Evolutionary conservation across 2,797 vertebrate species (phyloP).

Genomic region (Nothura maculosa): DNA sequence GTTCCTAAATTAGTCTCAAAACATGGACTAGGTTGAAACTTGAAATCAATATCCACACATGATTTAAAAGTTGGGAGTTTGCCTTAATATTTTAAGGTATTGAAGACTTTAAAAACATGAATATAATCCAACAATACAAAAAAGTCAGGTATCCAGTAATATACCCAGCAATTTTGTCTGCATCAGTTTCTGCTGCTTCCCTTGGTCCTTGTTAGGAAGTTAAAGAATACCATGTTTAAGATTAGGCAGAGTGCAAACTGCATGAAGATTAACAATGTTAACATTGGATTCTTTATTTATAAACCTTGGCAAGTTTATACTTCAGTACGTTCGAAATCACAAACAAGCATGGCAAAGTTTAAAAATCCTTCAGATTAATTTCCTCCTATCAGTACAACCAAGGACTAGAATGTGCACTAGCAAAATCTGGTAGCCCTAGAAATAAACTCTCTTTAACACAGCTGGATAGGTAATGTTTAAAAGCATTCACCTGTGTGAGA

Average conservation of each 20-base stretch:
- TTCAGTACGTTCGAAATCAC: neutral
- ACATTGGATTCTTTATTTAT: neutral
- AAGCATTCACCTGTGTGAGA: neutral
- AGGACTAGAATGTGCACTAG: neutral
- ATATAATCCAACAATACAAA: neutral
- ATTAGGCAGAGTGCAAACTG: neutral
- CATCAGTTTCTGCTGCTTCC: neutral
- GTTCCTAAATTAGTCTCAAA: conserved; percentile 66
- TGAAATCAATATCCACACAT: conserved; percentile 44
- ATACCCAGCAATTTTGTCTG: neutral
- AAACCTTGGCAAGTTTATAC: neutral
- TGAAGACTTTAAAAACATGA: neutral
- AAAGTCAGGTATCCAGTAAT: neutral
- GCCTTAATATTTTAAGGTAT: neutral
- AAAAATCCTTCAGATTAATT: neutral
- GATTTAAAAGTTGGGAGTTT: neutral
- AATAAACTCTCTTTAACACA: neutral
- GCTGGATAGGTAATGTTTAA: neutral
- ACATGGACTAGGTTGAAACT: conserved; percentile 35
- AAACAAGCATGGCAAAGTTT: neutral
- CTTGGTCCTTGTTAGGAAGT: neutral
- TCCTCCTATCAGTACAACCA: neutral
- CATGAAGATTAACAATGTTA: neutral
- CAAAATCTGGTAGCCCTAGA: neutral
- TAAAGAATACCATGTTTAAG: neutral